phyloP scores from a whole-genome alignment of 1,140 invertebrate genomes.

The Varroa destructor region DNA sequence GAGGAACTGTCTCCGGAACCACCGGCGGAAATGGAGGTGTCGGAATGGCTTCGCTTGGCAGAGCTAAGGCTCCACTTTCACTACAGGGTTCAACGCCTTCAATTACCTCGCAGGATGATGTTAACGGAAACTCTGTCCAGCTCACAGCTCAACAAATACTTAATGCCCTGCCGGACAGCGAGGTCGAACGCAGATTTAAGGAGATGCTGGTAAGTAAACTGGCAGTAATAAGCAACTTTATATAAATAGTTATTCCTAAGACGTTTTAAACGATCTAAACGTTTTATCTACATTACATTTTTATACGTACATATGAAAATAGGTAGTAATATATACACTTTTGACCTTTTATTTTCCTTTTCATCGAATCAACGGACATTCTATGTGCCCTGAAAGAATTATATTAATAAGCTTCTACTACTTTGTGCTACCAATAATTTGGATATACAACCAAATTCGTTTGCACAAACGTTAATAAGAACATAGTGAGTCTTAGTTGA shows the following conservation, averaged over 20 bases:
- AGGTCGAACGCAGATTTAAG: not conserved
- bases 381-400: not conserved
- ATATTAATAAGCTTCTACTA: not conserved
- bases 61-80: constrained; percentile 15
- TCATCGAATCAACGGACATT: not conserved
- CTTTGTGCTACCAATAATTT: no score
- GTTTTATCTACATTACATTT: not conserved
- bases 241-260: not conserved
- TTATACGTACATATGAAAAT: no score
- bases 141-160: constrained; percentile 17
- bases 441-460: no score
- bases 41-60: not conserved
- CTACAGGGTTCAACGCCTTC: constrained; percentile 18
- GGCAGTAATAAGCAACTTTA: not conserved
- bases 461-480: no score
- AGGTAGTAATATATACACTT: not conserved
- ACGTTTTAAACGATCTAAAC: not conserved
- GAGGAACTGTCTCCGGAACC: no score
- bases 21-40: not conserved
- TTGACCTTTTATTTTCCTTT: not conserved
- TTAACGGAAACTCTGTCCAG: constrained; percentile 8
- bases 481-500: no score
- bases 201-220: constrained; percentile 20
- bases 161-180: not conserved
- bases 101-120: constrained; percentile 17